phyloP scores from a whole-genome alignment of 2,888 invertebrate genomes.

The Drosophila paramelanica region DNA sequence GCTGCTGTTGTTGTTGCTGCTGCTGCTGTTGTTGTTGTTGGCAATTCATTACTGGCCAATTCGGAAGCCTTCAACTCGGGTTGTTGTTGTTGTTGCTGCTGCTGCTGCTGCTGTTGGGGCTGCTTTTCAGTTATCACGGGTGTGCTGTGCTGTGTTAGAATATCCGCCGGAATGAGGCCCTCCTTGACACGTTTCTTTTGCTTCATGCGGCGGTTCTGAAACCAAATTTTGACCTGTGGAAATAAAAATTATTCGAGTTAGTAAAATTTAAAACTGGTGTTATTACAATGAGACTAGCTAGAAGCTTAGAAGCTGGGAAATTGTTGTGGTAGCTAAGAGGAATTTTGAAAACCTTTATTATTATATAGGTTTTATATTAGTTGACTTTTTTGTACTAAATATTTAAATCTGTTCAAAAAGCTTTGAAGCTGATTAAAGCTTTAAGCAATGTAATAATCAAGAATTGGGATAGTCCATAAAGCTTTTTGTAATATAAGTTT shows the following conservation, averaged over 20 bases:
- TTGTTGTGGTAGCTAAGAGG: no score
- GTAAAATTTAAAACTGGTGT: not conserved
- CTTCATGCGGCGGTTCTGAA: conserved; percentile 99
- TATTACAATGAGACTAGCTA: not conserved
- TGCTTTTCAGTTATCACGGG: conserved; percentile 59
- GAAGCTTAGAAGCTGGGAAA: not conserved
- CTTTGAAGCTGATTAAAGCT: no score
- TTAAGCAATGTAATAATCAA: no score
- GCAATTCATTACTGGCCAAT: conserved; percentile 57
- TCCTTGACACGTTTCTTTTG: conserved; percentile 99
- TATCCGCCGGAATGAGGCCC: conserved; percentile 90
- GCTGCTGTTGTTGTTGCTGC: conserved; percentile 35
- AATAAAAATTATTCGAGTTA: not conserved
- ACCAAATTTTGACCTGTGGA: conserved; percentile 95
- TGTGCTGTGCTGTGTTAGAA: conserved; percentile 79
- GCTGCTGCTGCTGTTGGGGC: conserved; percentile 52
- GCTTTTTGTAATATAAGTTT: no score
- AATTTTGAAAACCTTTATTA: no score
- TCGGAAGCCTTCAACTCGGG: conserved; percentile 57
- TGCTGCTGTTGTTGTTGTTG: conserved; percentile 45
- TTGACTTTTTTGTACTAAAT: no score
- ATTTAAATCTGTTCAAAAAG: no score
- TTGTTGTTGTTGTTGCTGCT: conserved; percentile 44
- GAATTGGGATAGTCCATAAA: no score
- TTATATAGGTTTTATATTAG: no score